phyloP scores from a whole-genome alignment of 2,113 vertebrate genomes.

The Aptenodytes forsteri region DNA sequence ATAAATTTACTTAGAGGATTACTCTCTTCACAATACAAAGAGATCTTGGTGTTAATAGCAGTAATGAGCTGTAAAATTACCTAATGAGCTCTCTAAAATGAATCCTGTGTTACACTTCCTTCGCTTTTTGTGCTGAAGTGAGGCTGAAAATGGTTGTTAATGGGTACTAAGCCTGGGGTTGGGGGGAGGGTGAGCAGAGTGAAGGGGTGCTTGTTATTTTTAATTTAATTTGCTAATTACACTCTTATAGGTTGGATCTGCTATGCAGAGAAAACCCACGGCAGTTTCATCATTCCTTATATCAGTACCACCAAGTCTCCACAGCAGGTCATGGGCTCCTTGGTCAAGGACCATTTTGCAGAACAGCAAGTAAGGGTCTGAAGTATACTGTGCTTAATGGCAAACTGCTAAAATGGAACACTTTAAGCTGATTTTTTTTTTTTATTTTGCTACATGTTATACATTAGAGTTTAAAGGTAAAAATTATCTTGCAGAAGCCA shows the following conservation, averaged over 20 bases:
- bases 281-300: conserved; percentile 87
- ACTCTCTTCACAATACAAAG: not conserved
- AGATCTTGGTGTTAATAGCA: not conserved
- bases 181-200: not conserved
- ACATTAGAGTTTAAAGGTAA: not conserved
- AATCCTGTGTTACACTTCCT: fast-evolving
- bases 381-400: fast-evolving
- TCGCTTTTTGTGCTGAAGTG: not conserved
- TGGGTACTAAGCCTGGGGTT: fast-evolving
- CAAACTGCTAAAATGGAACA: not conserved
- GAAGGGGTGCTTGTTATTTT: not conserved
- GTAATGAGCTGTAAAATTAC: not conserved
- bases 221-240: not conserved
- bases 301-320: conserved; percentile 92
- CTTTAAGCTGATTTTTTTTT: not conserved
- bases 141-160: not conserved
- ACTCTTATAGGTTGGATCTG: conserved; percentile 90
- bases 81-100: fast-evolving
- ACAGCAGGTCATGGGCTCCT: conserved; percentile 94
- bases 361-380: conserved; percentile 78
- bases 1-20: not conserved
- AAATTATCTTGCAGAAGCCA: not conserved
- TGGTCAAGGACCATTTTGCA: conserved; percentile 89
- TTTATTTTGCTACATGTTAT: not conserved
- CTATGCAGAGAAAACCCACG: conserved; percentile 96